Evolutionary conservation across 53 echinoderm and acorn worm species (phyloP).

Genomic region (Apostichopus leukothele): DNA sequence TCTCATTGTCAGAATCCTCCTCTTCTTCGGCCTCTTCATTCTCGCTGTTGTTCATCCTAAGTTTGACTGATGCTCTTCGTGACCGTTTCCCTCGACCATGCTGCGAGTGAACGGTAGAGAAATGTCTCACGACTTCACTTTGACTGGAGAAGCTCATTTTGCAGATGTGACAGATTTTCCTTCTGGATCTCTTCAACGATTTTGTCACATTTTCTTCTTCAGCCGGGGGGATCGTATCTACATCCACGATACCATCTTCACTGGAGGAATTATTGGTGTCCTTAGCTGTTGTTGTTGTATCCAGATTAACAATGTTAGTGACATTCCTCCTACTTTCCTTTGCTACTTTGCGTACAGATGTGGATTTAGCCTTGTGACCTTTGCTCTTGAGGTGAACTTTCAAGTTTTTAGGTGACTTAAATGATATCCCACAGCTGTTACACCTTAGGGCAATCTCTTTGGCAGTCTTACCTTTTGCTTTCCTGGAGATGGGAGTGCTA

Average conservation of each 20-base stretch:
- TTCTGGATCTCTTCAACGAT: conserved; percentile 17
- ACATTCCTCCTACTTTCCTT: neutral
- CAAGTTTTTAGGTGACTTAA: conserved; percentile 12
- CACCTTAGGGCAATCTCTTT: neutral
- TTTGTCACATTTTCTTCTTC: neutral
- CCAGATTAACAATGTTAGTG: neutral
- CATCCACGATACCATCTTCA: neutral
- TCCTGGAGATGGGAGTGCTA: neutral
- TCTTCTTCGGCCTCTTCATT: neutral
- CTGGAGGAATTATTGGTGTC: neutral
- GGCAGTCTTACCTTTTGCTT: neutral
- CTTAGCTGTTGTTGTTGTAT: neutral
- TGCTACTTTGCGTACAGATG: neutral
- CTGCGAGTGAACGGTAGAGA: conserved; percentile 6
- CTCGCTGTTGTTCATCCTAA: conserved; percentile 15
- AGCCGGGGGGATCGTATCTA: neutral
- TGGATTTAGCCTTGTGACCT: conserved; percentile 26
- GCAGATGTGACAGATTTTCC: conserved; percentile 41
- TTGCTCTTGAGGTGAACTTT: conserved; percentile 43
- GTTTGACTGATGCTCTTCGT: conserved; percentile 11
- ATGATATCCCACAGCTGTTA: conserved; percentile 14
- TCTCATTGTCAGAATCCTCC: conserved; percentile 19
- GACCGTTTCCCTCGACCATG: conserved; percentile 26
- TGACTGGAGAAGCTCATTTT: conserved; percentile 15
- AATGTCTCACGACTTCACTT: conserved; percentile 24